These are phyloP conservation scores for Nymphicus hollandicus DNA, from an alignment of 2,113 vertebrate genomes.

Conservation along the genomic window DNA sequence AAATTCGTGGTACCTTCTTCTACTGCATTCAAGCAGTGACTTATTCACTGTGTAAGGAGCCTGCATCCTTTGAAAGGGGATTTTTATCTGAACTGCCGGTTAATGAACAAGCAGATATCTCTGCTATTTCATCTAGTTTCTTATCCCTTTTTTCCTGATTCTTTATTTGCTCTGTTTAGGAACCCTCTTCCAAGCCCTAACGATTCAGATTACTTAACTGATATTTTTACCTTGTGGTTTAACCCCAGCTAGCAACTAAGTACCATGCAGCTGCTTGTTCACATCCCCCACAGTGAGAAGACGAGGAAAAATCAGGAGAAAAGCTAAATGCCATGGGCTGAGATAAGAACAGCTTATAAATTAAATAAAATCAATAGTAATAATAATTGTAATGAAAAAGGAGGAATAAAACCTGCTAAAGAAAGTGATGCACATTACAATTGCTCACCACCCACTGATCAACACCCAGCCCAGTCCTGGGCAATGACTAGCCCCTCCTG, in stretches of 20 bases:
- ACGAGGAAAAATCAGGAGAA: background rate
- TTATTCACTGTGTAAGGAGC: background rate
- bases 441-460: background rate
- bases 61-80: background rate
- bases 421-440: background rate
- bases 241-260: background rate
- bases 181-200: background rate
- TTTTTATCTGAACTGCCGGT: background rate
- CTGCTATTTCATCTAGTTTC: background rate
- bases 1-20: background rate
- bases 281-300: background rate
- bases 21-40: rapidly evolving
- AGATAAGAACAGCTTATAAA: background rate
- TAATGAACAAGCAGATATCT: background rate
- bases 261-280: background rate
- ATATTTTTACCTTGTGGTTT: background rate
- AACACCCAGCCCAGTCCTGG: background rate
- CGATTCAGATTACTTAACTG: background rate
- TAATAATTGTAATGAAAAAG: background rate
- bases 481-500: background rate
- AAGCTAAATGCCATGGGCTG: background rate
- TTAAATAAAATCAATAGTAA: background rate
- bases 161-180: background rate
- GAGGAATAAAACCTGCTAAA: background rate
- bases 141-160: background rate